Conservation (phyloP, 2,888 invertebrate genomes). For the Meliscaeva auricollis region DNA sequence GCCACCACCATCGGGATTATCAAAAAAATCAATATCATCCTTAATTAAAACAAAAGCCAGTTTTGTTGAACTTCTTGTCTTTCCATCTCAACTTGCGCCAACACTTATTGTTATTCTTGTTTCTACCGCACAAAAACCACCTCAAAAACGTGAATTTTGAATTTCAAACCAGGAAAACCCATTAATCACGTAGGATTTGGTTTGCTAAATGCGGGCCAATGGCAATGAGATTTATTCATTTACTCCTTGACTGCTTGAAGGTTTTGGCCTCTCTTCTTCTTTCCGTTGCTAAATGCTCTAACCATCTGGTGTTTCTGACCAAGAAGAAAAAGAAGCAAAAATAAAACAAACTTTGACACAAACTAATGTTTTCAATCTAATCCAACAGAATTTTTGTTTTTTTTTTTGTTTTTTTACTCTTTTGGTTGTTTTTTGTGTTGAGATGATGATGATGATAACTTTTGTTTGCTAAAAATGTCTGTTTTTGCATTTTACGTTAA, state of each 20-base stretch:
- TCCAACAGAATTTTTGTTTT: slow-evolving; percentile 15
- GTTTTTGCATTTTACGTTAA: neutral
- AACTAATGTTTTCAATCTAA: slow-evolving; percentile 31
- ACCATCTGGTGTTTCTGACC: slow-evolving; percentile 17
- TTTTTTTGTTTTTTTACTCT: slow-evolving; percentile 27
- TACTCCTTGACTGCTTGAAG: neutral
- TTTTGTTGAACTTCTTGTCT: neutral
- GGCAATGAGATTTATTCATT: slow-evolving; percentile 33
- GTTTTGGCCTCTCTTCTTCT: neutral
- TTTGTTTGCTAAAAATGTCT: slow-evolving; percentile 22
- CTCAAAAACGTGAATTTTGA: slow-evolving; percentile 33
- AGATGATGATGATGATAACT: slow-evolving; percentile 21
- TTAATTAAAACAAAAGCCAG: slow-evolving; percentile 18
- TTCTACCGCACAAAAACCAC: neutral
- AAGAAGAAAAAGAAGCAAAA: neutral
- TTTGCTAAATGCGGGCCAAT: slow-evolving; percentile 41
- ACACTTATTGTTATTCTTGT: slow-evolving; percentile 9
- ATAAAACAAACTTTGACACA: slow-evolving; percentile 21
- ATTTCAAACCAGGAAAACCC: slow-evolving; percentile 17
- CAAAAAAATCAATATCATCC: slow-evolving; percentile 29
- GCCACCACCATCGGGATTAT: neutral
- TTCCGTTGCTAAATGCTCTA: too few relatives aligned
- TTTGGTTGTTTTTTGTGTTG: slow-evolving; percentile 20
- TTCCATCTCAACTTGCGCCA: neutral
- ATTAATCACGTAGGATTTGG: slow-evolving; percentile 39